A percentile compares a stretch with the other conserved stretches of the same genome.
These are phyloP conservation scores for Manis javanica DNA, from an alignment of 2,797 vertebrate genomes.

Conservation along the genomic window DNA sequence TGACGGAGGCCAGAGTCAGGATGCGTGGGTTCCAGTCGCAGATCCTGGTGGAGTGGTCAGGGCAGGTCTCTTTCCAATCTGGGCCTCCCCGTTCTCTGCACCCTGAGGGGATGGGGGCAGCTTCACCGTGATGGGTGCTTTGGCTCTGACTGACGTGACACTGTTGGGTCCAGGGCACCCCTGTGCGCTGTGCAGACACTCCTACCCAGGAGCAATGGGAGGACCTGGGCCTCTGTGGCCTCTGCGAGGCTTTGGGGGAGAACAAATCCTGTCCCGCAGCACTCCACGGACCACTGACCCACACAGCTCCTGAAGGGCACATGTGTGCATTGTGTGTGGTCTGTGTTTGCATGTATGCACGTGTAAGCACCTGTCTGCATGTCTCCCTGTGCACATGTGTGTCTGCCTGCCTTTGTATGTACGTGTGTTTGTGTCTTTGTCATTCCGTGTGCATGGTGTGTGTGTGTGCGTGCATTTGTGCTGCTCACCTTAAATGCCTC, in stretches of 20 bases:
- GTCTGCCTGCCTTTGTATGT: background rate
- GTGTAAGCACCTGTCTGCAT: background rate
- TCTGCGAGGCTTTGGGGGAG: background rate
- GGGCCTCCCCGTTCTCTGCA: background rate
- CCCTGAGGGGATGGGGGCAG: too few relatives aligned
- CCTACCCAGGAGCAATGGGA: background rate
- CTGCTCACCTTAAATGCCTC: background rate
- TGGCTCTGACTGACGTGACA: background rate
- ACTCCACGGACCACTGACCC: background rate
- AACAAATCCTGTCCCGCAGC: background rate
- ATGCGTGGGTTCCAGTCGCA: background rate
- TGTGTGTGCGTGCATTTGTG: background rate
- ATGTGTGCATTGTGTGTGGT: too few relatives aligned
- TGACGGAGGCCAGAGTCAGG: background rate
- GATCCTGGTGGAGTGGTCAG: background rate
- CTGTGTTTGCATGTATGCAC: background rate
- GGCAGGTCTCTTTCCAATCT: background rate
- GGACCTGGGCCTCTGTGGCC: background rate
- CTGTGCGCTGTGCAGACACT: background rate
- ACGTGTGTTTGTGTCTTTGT: background rate
- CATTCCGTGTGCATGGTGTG: background rate
- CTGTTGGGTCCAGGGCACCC: background rate
- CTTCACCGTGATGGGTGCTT: accelerated
- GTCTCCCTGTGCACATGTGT: too few relatives aligned
- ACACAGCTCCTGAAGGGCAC: background rate